phyloP scores from a whole-genome alignment of 2,888 invertebrate species.

The Drosophila paranaensis region DNA sequence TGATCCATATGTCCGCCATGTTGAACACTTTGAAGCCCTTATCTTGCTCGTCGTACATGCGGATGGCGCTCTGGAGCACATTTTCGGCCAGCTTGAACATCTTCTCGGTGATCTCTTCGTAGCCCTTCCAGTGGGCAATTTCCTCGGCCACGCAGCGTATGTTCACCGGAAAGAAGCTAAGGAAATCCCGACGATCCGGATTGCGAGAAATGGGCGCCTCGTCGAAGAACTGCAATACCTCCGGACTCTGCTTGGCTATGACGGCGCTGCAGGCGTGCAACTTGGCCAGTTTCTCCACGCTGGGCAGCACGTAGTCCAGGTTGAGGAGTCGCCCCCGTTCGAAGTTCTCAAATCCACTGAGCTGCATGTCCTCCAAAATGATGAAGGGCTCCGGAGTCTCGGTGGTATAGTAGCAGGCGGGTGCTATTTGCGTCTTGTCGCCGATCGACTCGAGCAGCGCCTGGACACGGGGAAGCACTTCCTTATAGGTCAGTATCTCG shows the following conservation, averaged over 20 bases:
- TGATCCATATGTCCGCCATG: slow-evolving; percentile 83
- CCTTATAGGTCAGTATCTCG: slow-evolving; percentile 82
- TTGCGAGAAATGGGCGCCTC: slow-evolving; percentile 83
- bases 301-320: slow-evolving; percentile 85
- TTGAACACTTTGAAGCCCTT: slow-evolving; percentile 82
- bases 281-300: slow-evolving; percentile 86
- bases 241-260: slow-evolving; percentile 73
- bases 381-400: slow-evolving; percentile 83
- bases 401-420: slow-evolving; percentile 83
- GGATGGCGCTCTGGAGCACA: slow-evolving; percentile 78
- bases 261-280: slow-evolving; percentile 86
- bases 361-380: slow-evolving; percentile 86
- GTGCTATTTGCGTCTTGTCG: slow-evolving; percentile 82
- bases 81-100: slow-evolving; percentile 82
- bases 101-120: slow-evolving; percentile 83
- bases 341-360: slow-evolving; percentile 86
- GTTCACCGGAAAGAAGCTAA: slow-evolving; percentile 83
- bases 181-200: slow-evolving; percentile 82
- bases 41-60: slow-evolving; percentile 78
- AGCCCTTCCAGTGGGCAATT: slow-evolving; percentile 83
- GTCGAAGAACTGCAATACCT: slow-evolving; percentile 80
- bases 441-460: slow-evolving; percentile 80
- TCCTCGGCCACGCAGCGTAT: slow-evolving; percentile 83
- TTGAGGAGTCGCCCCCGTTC: slow-evolving; percentile 86
- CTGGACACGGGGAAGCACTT: slow-evolving; percentile 81